Conservation (phyloP, 2,888 invertebrate genomes). For the Molanna angustata region DNA sequence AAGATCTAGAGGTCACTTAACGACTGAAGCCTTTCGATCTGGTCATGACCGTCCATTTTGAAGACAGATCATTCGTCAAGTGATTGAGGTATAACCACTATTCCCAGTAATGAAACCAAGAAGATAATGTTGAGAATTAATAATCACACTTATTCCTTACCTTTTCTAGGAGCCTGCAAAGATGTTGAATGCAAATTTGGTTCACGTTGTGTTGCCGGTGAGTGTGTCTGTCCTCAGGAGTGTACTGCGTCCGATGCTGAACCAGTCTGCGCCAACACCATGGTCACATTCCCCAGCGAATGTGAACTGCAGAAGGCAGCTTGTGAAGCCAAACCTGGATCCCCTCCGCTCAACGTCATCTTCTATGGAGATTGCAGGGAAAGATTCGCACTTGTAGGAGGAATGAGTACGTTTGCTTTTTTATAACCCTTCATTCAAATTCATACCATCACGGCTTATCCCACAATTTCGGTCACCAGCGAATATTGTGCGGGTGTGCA, state of each 20-base stretch:
- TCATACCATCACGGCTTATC: too few species aligned
- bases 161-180: conserved; percentile 66
- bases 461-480: too few species aligned
- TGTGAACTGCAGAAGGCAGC: conserved; percentile 77
- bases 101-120: too few species aligned
- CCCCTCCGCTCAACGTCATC: conserved; percentile 60
- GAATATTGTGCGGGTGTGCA: too few species aligned
- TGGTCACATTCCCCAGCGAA: conserved; percentile 74
- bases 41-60: too few species aligned
- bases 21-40: too few species aligned
- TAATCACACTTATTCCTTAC: too few species aligned
- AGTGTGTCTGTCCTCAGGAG: conserved; percentile 77
- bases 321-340: conserved; percentile 51
- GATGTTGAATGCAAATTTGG: conserved; percentile 76
- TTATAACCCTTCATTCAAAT: too few species aligned
- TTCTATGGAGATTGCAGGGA: conserved; percentile 80
- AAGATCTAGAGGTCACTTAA: too few species aligned
- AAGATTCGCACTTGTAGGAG: conserved; percentile 65
- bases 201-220: conserved; percentile 78
- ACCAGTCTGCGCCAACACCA: conserved; percentile 76
- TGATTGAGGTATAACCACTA: too few species aligned
- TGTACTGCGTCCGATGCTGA: conserved; percentile 65
- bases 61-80: too few species aligned
- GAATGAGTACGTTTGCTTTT: conserved; percentile 60
- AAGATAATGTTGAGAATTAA: too few species aligned